Evolutionary conservation across 37 sponge, comb jelly and placozoan genomes (phyloP).

Genomic region (Mnemiopsis leidyi): DNA sequence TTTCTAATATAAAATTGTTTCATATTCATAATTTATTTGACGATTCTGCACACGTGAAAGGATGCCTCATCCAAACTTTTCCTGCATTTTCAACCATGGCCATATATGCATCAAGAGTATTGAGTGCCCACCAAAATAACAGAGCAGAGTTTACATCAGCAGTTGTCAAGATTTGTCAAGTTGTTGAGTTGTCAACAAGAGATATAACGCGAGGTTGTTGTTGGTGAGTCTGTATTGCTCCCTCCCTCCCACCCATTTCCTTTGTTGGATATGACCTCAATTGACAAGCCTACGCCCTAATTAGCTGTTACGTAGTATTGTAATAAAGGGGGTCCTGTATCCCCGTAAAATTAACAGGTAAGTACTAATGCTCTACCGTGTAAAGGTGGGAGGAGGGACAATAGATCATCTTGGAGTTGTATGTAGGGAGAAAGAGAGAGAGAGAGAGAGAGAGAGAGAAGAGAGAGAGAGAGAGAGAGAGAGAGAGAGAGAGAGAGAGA

Average conservation of each 20-base stretch:
- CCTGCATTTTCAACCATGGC: too few species aligned
- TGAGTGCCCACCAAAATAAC: neutral
- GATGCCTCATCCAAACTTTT: too few species aligned
- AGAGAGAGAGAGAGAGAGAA: neutral
- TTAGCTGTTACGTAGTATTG: neutral
- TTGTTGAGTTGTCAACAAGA: neutral
- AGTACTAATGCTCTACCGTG: neutral
- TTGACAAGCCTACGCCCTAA: neutral
- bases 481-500: constrained; percentile 5
- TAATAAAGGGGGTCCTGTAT: neutral
- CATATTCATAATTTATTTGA: too few species aligned
- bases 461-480: constrained; percentile 5
- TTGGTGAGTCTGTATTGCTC: neutral
- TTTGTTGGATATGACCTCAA: neutral
- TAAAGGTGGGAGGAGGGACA: neutral
- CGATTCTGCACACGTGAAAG: too few species aligned
- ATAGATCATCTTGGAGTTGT: too few species aligned
- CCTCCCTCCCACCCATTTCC: neutral
- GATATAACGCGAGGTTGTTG: neutral
- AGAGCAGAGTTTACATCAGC: neutral
- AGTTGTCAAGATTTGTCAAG: neutral
- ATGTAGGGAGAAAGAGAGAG: too few species aligned
- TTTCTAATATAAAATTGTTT: too few species aligned
- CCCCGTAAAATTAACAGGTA: neutral
- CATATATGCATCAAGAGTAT: too few species aligned